Base-by-base conservation (phyloP, 2,113 vertebrate species). In the Colossoma macropomum region DNA sequence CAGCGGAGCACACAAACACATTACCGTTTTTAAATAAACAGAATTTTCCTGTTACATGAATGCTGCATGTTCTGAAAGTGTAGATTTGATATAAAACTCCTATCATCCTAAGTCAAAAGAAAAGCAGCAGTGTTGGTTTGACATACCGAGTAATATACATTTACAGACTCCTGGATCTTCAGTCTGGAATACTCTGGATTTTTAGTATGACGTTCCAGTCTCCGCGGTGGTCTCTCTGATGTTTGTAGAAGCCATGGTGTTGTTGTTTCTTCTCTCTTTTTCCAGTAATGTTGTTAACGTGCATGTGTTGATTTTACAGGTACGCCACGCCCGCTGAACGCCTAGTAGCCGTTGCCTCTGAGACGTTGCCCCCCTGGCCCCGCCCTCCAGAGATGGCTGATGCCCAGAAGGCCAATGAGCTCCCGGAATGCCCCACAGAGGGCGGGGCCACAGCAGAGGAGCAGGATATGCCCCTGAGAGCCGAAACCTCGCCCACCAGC, bases 311-410 rank as follows among this genome's bases (percentile, higher is more conserved):
- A 83, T 82, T 15, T 87, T 84, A 25, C 86, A 94, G 93, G 90
- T 90, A 86, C 88, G 70, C 80, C 86, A 85, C 87, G 83, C 28
- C 34, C 72, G 25, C 45, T 82, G 56, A 74, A 68, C 59, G 75
- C 91, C 90, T 84, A 87, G 87, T 87, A 88, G 84, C 91, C 30
- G 56, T 41, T 89, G 91, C 91, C 92, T 95, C 92, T 88, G 94
- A 95, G 93, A 92, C 94, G 81, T 95, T 94, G 86, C 91, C 90
- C 90, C 87, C 75, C 84, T 90, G 89, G 93, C 89, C 87, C 89
- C 77, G 86, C 89, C 89, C 88, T 91, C 75, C 96, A 96, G 98
- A 97, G 96, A 99, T 99, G 98, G 97, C 98, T 92, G 94, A 96
- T 85, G 95, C 90, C 28, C 96, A 96, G 92, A 98, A 98, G 82